Evolutionary conservation across 1,140 invertebrate genomes (phyloP).

Genomic region (Berghia stephanieae): DNA sequence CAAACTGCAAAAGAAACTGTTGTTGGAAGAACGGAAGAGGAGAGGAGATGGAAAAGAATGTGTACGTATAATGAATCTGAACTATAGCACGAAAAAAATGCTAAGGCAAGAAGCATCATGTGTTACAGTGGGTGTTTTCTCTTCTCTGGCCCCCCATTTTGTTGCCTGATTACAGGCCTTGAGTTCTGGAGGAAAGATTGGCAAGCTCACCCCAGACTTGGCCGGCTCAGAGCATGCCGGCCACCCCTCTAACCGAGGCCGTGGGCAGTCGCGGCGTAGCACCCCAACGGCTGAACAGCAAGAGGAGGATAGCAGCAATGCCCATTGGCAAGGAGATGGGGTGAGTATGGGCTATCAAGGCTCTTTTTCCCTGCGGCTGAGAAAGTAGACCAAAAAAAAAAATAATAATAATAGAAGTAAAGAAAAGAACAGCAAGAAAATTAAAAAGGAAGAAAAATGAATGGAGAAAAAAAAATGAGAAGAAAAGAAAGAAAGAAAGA

Average conservation of each 20-base stretch:
- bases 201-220: slow-evolving; percentile 20
- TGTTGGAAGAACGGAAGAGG: too few relatives aligned
- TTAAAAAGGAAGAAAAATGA: too few relatives aligned
- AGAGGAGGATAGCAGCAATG: slow-evolving; percentile 72
- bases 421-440: too few relatives aligned
- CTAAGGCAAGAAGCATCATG: too few relatives aligned
- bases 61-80: too few relatives aligned
- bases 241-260: slow-evolving; percentile 24
- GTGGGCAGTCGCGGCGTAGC: slow-evolving; percentile 3
- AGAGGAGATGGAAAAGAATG: too few relatives aligned
- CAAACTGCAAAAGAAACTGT: too few relatives aligned
- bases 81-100: too few relatives aligned
- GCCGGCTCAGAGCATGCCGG: neutral
- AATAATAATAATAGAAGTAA: too few relatives aligned
- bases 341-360: slow-evolving; percentile 62
- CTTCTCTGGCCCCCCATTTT: neutral
- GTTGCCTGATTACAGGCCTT: slow-evolving; percentile 4
- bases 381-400: neutral
- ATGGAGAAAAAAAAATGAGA: too few relatives aligned
- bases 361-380: slow-evolving; percentile 10
- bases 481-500: too few relatives aligned
- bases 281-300: slow-evolving; percentile 40
- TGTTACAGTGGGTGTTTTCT: too few relatives aligned
- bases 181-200: slow-evolving; percentile 24
- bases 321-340: slow-evolving; percentile 54